Evolutionary conservation across 1,140 invertebrate genomes (phyloP), one percentile per base, ranked within the genome.

Genomic region (Platorchestia sp.): DNA sequence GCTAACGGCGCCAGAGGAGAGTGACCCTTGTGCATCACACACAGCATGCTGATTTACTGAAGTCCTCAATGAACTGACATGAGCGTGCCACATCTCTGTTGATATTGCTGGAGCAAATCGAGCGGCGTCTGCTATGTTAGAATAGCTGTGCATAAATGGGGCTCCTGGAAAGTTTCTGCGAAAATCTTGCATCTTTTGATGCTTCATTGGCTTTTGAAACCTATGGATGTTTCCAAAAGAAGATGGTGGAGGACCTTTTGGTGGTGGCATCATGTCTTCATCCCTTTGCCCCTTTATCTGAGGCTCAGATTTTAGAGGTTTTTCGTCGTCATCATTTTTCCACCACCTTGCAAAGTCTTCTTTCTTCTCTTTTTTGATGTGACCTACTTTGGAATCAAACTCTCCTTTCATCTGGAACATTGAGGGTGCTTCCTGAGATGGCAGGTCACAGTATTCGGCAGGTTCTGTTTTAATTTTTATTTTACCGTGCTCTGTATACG

Each of bases 281-380:
- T 89, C 87, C 42, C 87, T 89, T 44, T 89, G 87, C 14, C 87
- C 87, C 10, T 89, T 89, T 0, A 89, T 42, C 43, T 89, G n/a
- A 10, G 43, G 41, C 42, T 89, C 87, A 42, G 43, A 42, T 89
- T 89, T 89, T 14, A 41, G 14, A 44, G 87, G 87, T 41, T 89
- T 89, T 44, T 89, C 87, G 87, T 89, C 87, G 14, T 89, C 87
- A 89, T 89, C 87, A 42, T 89, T 89, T 89, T 89, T 89, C 87
- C 87, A 89, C 87, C 87, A 89, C 87, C 87, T 89, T 19, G 87
- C 87, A 89, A 89, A 42, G 87, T 89, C 43, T 89, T 89, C 87
- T 89, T 89, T 89, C 43, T 89, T 89, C 36, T 89, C 87, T 89
- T 89, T 5, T 44, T 89, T 89, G 87, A 89, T 14, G 5, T 42